A percentile compares a stretch with the other conserved stretches of the same genome.
Conservation (phyloP, 2,888 invertebrate genomes). For the Pharmacophagus antenor region DNA sequence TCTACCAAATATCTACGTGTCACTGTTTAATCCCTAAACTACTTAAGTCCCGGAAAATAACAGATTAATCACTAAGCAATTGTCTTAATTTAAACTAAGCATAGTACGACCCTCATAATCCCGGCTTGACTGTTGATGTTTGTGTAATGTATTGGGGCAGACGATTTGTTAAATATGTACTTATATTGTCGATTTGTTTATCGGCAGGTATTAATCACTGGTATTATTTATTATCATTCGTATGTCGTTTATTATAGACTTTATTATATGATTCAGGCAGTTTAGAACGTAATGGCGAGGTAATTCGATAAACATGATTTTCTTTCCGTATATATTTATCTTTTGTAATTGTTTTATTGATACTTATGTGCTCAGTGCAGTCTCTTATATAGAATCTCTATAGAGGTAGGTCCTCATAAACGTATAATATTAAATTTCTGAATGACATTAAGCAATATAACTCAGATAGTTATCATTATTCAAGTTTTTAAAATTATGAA, state of each 20-base stretch:
- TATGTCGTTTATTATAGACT: not conserved
- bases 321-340: too few relatives aligned
- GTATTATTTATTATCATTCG: too few relatives aligned
- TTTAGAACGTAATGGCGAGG: too few relatives aligned
- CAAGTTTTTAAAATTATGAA: not conserved
- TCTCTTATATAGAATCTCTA: too few relatives aligned
- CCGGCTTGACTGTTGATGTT: conserved; percentile 18
- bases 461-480: too few relatives aligned
- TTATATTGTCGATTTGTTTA: not conserved
- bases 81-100: conserved; percentile 24
- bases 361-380: too few relatives aligned
- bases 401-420: too few relatives aligned
- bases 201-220: not conserved
- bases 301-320: too few relatives aligned
- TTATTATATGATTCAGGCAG: not conserved
- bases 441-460: too few relatives aligned
- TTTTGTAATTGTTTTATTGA: too few relatives aligned
- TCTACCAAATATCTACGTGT: not conserved
- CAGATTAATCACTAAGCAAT: conserved; percentile 15
- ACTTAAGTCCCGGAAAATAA: not conserved
- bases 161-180: conserved; percentile 22
- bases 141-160: conserved; percentile 24
- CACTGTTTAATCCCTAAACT: not conserved
- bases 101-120: conserved; percentile 27
- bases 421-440: too few relatives aligned